phyloP scores from a whole-genome alignment of 2,888 invertebrate species.

The Molorchus minor region DNA sequence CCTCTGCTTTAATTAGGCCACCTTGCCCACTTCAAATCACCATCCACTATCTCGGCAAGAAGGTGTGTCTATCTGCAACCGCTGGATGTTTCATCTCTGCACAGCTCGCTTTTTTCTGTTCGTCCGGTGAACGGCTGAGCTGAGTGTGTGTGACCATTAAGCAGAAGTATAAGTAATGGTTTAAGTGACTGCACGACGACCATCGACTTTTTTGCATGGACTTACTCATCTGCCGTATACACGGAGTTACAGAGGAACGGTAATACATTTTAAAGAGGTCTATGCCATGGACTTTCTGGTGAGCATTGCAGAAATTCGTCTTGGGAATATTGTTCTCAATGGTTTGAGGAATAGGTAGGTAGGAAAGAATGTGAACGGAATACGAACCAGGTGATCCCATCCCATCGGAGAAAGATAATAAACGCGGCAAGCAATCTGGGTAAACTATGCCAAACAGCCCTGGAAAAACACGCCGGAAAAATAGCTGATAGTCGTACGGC shows the following conservation, averaged over 20 bases:
- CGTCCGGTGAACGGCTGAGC: neutral
- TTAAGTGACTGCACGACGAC: too few species aligned
- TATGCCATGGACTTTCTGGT: too few species aligned
- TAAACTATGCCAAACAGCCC: conserved; percentile 22
- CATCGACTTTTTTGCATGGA: too few species aligned
- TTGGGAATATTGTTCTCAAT: too few species aligned
- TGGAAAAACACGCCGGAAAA: conserved; percentile 38
- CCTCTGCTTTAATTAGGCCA: conserved; percentile 47
- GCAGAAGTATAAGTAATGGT: neutral
- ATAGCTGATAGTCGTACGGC: conserved; percentile 45
- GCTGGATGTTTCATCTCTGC: conserved; percentile 14
- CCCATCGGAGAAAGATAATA: conserved; percentile 16
- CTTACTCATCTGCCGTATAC: too few species aligned
- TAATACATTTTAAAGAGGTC: too few species aligned
- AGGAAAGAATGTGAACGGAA: conserved; percentile 6
- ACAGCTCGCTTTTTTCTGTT: conserved; percentile 3
- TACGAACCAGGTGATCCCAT: conserved; percentile 3
- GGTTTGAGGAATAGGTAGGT: too few species aligned
- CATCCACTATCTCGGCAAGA: conserved; percentile 18
- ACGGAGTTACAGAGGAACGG: too few species aligned
- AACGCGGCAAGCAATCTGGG: conserved; percentile 15
- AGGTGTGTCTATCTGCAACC: conserved; percentile 24
- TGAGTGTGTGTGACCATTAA: neutral
- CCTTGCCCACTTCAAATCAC: conserved; percentile 34
- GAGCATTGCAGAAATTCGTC: too few species aligned